A percentile compares a stretch with the other conserved stretches of the same genome.
These are phyloP conservation scores for Puffinus mauretanicus DNA, from an alignment of 2,113 vertebrate species.

Conservation along the genomic window DNA sequence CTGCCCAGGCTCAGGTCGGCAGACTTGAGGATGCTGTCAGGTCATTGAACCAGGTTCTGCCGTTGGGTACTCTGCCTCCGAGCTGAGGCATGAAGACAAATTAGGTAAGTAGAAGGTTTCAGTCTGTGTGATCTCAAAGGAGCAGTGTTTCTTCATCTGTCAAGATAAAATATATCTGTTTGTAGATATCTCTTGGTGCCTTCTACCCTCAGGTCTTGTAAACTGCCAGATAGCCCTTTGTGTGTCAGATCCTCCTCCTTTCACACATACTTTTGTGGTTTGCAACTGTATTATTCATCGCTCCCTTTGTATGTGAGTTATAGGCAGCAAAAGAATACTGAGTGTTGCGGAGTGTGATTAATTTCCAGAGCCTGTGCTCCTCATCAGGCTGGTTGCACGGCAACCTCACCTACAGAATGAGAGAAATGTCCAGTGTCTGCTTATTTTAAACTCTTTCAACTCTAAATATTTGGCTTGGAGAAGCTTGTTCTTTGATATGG, in stretches of 20 bases:
- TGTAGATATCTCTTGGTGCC: neutral
- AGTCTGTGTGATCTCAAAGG: slow-evolving; percentile 8
- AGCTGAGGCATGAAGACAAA: neutral
- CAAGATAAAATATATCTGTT: slow-evolving; percentile 38
- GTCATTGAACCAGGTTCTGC: neutral
- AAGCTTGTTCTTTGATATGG: neutral
- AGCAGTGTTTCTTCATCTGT: slow-evolving; percentile 28
- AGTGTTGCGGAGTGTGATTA: neutral
- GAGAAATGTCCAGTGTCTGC: neutral
- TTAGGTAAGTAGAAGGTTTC: neutral
- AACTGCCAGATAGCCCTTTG: slow-evolving; percentile 11
- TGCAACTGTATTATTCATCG: slow-evolving; percentile 13
- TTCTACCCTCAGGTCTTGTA: slow-evolving; percentile 22
- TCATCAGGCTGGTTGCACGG: slow-evolving; percentile 25
- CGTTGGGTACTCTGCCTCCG: neutral
- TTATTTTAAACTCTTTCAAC: neutral
- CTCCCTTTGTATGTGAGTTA: neutral
- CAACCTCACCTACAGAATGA: slow-evolving; percentile 43
- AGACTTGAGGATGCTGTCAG: neutral
- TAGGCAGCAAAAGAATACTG: neutral
- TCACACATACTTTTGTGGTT: slow-evolving; percentile 3
- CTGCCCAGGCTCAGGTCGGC: neutral
- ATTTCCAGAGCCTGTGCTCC: slow-evolving; percentile 21
- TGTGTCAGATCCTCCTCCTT: slow-evolving; percentile 34
- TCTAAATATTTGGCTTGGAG: neutral